Conservation (phyloP, 2,797 vertebrate genomes). For the Crenuchus spilurus region DNA sequence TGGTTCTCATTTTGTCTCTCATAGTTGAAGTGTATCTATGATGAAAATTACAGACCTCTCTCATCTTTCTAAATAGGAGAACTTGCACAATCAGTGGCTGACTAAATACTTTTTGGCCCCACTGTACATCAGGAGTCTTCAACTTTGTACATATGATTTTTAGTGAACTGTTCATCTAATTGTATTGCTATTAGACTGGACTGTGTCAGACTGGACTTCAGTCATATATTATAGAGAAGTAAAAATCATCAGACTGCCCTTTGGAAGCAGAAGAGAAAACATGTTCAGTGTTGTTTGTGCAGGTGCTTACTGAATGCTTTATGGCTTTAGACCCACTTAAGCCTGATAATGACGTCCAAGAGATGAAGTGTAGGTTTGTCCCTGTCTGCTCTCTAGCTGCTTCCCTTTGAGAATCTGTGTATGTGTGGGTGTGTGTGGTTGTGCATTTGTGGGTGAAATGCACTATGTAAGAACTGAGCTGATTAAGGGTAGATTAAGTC, state of each 20-base stretch:
- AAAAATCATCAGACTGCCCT: background rate
- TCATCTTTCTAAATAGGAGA: too few relatives aligned
- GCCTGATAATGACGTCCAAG: slow-evolving; percentile 10
- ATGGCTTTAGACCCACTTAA: background rate
- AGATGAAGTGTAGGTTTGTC: slow-evolving; percentile 9
- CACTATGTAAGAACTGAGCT: slow-evolving; percentile 9
- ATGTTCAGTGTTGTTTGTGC: background rate
- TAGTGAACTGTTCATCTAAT: too few relatives aligned
- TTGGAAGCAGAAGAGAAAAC: background rate
- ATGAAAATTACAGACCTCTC: too few relatives aligned
- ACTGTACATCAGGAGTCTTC: too few relatives aligned
- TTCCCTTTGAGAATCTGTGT: background rate
- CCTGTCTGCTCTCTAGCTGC: slow-evolving; percentile 3
- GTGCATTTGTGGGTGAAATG: background rate
- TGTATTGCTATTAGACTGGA: too few relatives aligned
- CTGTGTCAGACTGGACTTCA: too few relatives aligned
- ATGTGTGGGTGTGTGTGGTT: background rate
- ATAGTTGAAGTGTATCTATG: too few relatives aligned
- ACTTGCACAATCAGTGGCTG: too few relatives aligned
- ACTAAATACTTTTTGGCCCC: too few relatives aligned
- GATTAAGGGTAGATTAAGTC: slow-evolving; percentile 11
- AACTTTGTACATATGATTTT: too few relatives aligned
- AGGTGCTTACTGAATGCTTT: slow-evolving; percentile 3
- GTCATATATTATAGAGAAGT: too few relatives aligned
- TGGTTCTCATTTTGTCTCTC: too few relatives aligned